Percentiles rank a stretch among this genome's conserved stretches.
Evolutionary conservation across 2,888 invertebrate genomes (phyloP).

Genomic region (Thelaira solivaga): DNA sequence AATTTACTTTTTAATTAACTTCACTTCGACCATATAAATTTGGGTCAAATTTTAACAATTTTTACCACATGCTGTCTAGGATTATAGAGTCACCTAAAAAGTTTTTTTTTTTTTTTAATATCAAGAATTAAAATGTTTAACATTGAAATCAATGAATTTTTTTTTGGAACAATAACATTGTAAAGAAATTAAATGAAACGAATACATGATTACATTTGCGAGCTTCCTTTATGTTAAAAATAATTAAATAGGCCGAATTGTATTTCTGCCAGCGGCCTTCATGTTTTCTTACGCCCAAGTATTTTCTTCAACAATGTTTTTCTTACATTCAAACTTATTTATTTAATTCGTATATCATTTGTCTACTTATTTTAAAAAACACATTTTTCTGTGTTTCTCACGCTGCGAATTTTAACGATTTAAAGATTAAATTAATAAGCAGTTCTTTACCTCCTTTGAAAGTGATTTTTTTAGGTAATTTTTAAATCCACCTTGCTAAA

Average conservation of each 20-base stretch:
- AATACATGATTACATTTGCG: too few species aligned
- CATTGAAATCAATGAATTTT: too few species aligned
- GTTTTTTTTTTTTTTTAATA: too few species aligned
- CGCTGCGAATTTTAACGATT: constrained; percentile 59
- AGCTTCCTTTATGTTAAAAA: too few species aligned
- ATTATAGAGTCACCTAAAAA: too few species aligned
- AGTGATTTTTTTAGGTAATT: constrained; percentile 11
- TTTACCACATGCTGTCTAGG: constrained; percentile 30
- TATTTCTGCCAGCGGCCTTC: too few species aligned
- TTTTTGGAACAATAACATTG: too few species aligned
- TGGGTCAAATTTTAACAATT: constrained; percentile 45
- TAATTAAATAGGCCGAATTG: too few species aligned
- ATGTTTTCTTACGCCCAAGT: constrained; percentile 54
- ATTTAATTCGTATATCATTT: constrained; percentile 17
- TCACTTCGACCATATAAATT: constrained; percentile 36
- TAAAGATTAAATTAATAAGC: constrained; percentile 62
- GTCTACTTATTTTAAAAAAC: constrained; percentile 30
- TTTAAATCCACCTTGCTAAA: constrained; percentile 22
- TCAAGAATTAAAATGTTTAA: too few species aligned
- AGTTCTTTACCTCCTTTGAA: constrained; percentile 51
- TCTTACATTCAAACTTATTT: constrained; percentile 3
- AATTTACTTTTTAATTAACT: constrained; percentile 55
- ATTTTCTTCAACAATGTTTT: constrained; percentile 25
- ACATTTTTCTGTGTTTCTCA: constrained; percentile 49
- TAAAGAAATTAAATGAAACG: too few species aligned